Base-by-base conservation (phyloP, 1,140 invertebrate genomes). In the Heliconius himera region DNA sequence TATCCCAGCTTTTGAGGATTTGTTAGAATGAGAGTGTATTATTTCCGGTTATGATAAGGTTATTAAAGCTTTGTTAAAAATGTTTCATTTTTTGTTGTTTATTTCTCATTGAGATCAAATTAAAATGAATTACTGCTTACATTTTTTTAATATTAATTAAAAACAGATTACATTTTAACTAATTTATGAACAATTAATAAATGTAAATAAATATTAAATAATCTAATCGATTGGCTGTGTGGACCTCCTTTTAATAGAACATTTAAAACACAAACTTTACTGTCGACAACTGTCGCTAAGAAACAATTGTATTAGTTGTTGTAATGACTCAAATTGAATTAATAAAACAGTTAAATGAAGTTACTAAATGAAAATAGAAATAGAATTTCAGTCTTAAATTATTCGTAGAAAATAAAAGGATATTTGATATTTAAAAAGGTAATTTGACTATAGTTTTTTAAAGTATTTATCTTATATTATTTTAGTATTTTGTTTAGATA, bases 1-100 rank as follows among this genome's bases (percentile, higher is more conserved):
- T 80, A 72, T 76, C 74, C 70, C 70, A 66, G 26, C 8, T 54
- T 51, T 51, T 8, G 60, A 54, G 26, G 56, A n/a, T 74, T 26
- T 70, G 60, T 78, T 74, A 66, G 51, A 36, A 74, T 29, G 16
- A n/a, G n/a, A 22, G n/a, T 22, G 54, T 29, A 66, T 66, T 66
- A 66, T 26, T 29, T 29, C 60, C 60, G 60, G 22, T 26, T 66
- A 66, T 60, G 20, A 26, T 26, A 66, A 16, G 60, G 22, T 66
- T 66, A 29, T 13, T 46, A 46, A 46, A 46, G 41, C 41, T 46
- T 46, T 46, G 13, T 13, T 46, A 54, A 8, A 54, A 54, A 54
- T 54, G 20, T n/a, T 20, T 54, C 16, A n/a, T 54, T 51, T 5
- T 20, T 54, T 18, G 1, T 54, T 54, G 16, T 54, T 54, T 18